Percentiles rank a stretch among this genome's conserved stretches.
phyloP scores from a whole-genome alignment of 2,797 vertebrate genomes.

The Falco berigora region DNA sequence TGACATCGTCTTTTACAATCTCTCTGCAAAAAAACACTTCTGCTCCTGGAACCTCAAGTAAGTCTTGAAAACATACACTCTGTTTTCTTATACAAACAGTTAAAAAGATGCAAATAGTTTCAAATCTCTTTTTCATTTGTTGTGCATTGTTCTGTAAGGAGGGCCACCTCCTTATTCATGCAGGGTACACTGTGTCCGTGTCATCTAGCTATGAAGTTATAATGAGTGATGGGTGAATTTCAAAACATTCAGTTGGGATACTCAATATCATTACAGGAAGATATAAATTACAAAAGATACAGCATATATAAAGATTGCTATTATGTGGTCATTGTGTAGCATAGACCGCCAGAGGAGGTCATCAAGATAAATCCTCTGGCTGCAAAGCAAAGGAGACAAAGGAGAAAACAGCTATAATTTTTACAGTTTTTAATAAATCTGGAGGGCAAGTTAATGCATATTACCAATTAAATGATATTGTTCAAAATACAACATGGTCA shows the following conservation, averaged over 20 bases:
- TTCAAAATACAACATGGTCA: neutral
- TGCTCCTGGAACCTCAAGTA: neutral
- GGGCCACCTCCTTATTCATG: neutral
- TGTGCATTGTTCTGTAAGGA: neutral
- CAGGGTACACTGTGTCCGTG: neutral
- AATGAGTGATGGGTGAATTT: neutral
- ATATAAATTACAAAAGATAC: neutral
- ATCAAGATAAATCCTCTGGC: neutral
- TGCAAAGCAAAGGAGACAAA: neutral
- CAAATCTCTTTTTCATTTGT: neutral
- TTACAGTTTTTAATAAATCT: neutral
- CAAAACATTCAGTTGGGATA: neutral
- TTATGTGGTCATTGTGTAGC: neutral
- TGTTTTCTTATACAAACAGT: neutral
- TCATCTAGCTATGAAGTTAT: neutral
- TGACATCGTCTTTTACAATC: fast-evolving
- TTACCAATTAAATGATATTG: neutral
- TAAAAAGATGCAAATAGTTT: neutral
- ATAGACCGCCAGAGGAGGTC: neutral
- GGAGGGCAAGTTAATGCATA: neutral
- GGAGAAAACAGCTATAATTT: constrained; percentile 9
- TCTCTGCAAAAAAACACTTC: neutral
- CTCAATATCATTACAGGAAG: neutral
- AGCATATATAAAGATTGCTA: too few species aligned
- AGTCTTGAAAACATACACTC: neutral